Conservation (phyloP, 2,113 vertebrate genomes). For the Isichthys henryi region DNA sequence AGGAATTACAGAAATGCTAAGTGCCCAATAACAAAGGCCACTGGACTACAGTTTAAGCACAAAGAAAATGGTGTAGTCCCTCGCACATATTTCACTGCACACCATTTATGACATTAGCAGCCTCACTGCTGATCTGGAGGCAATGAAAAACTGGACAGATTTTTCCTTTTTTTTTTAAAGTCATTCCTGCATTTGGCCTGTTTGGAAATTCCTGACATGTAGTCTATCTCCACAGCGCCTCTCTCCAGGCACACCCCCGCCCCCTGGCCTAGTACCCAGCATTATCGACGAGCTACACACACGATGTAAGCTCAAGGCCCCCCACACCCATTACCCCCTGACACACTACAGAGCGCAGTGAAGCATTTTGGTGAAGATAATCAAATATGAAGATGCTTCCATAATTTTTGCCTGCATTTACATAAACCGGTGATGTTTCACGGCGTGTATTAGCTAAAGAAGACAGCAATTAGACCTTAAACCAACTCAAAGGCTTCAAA, state of each 20-base stretch:
- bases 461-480: not conserved
- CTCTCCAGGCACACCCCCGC: not conserved
- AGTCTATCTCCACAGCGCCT: not conserved
- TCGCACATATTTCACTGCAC: not conserved
- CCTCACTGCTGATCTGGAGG: not conserved
- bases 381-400: not conserved
- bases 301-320: not conserved
- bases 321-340: not conserved
- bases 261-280: not conserved
- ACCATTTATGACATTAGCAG: not conserved
- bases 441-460: not conserved
- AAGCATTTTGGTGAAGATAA: not conserved
- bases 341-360: not conserved
- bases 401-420: not conserved
- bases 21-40: not conserved
- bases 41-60: not conserved
- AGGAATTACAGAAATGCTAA: not conserved
- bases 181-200: not conserved
- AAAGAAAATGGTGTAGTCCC: not conserved
- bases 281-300: not conserved
- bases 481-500: not conserved
- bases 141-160: not conserved
- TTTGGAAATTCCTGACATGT: not conserved
- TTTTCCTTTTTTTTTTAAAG: not conserved
- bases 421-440: not conserved